Conservation (phyloP, 1,140 invertebrate species). For the Geopemphigus sp. region DNA sequence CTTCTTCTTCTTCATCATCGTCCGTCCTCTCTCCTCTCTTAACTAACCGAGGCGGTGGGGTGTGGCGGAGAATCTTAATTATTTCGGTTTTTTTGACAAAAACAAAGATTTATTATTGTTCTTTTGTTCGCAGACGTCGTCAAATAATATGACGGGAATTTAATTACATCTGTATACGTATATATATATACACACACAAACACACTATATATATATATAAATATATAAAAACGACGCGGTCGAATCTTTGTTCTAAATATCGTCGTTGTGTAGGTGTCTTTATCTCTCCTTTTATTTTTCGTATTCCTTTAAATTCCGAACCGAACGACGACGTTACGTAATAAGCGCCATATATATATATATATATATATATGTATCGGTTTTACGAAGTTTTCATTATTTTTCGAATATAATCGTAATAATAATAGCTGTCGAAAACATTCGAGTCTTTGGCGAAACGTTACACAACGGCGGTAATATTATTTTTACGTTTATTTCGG, state of each 20-base stretch:
- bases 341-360: no score
- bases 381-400: background rate
- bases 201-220: constrained; percentile 13
- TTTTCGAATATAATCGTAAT: no score
- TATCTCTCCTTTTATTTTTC: background rate
- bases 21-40: background rate
- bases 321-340: background rate
- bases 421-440: no score
- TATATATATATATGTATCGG: background rate
- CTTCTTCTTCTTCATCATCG: background rate
- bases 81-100: constrained; percentile 49
- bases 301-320: background rate
- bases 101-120: constrained; percentile 50
- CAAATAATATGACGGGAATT: constrained; percentile 40
- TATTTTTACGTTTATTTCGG: background rate
- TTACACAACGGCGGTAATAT: background rate
- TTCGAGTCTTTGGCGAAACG: background rate
- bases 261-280: background rate
- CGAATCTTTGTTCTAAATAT: constrained; percentile 22
- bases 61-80: constrained; percentile 21
- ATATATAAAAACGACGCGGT: constrained; percentile 7
- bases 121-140: constrained; percentile 38
- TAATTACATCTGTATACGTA: constrained; percentile 26
- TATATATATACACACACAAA: background rate
- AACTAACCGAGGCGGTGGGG: background rate